These are phyloP conservation scores for Silurus asotus DNA, from an alignment of 2,113 vertebrate species.

Conservation along the genomic window DNA sequence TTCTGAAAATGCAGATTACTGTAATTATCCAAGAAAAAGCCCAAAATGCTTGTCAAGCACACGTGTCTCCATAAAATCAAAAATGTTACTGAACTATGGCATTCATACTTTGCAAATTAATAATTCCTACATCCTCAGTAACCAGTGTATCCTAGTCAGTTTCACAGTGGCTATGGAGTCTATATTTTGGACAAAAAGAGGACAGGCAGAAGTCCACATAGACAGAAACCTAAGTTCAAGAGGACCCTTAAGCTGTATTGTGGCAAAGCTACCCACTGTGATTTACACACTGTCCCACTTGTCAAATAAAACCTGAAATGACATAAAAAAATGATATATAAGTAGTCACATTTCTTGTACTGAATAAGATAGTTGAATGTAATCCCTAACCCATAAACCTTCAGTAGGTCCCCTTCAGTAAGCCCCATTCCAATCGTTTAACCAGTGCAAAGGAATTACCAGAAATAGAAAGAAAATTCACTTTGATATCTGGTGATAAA, in stretches of 20 bases:
- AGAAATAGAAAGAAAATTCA: not conserved
- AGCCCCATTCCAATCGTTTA: not conserved
- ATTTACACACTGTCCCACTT: not conserved
- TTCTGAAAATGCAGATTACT: not conserved
- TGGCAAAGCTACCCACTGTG: not conserved
- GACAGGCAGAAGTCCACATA: not conserved
- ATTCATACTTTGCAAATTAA: not conserved
- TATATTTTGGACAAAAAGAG: not conserved
- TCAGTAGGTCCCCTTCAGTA: not conserved
- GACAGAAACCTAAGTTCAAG: conserved; percentile 3
- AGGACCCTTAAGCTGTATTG: not conserved
- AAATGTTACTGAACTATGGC: not conserved
- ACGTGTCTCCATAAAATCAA: not conserved
- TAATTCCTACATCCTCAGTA: not conserved
- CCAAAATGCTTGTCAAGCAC: not conserved
- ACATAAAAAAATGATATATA: not conserved
- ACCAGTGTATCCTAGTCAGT: not conserved
- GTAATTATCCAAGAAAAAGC: not conserved
- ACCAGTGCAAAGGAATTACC: not conserved
- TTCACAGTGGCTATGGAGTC: not conserved
- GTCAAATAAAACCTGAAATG: not conserved
- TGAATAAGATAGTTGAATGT: not conserved
- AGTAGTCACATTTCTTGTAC: not conserved
- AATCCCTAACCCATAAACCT: not conserved
- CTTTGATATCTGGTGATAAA: not conserved